phyloP scores from a whole-genome alignment of 2,797 vertebrate genomes.

The Hippocampus kuda region DNA sequence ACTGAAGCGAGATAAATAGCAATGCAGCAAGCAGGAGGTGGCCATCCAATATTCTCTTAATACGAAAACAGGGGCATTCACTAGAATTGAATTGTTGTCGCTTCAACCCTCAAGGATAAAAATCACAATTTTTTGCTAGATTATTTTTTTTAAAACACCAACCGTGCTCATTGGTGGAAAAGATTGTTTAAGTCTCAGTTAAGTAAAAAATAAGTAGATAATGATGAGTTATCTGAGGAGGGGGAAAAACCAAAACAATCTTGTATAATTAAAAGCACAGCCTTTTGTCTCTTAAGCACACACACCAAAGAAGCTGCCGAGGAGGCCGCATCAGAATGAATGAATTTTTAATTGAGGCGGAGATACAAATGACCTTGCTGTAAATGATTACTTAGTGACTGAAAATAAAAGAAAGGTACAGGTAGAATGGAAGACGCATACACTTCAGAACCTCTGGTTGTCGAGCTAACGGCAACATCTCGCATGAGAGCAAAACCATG shows the following conservation, averaged over 20 bases:
- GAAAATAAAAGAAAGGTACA: constrained; percentile 63
- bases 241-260: constrained; percentile 37
- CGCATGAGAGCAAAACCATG: constrained; percentile 40
- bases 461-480: constrained; percentile 54
- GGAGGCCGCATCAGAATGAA: constrained; percentile 70
- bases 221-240: constrained; percentile 34
- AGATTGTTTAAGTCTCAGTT: constrained; percentile 56
- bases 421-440: constrained; percentile 53
- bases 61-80: too few relatives aligned
- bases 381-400: constrained; percentile 72
- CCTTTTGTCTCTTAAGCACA: constrained; percentile 67
- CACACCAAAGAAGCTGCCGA: constrained; percentile 65
- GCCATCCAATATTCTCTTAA: too few relatives aligned
- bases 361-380: constrained; percentile 77
- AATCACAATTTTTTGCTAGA: constrained; percentile 34
- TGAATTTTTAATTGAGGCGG: constrained; percentile 75
- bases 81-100: constrained; percentile 21
- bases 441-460: constrained; percentile 60
- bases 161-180: constrained; percentile 50
- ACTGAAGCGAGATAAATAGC: too few relatives aligned
- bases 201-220: constrained; percentile 21
- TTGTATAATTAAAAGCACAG: constrained; percentile 68
- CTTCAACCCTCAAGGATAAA: constrained; percentile 45
- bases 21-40: too few relatives aligned
- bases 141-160: constrained; percentile 37